phyloP scores from a whole-genome alignment of 2,113 vertebrate species.

The Oncorhynchus mykiss region DNA sequence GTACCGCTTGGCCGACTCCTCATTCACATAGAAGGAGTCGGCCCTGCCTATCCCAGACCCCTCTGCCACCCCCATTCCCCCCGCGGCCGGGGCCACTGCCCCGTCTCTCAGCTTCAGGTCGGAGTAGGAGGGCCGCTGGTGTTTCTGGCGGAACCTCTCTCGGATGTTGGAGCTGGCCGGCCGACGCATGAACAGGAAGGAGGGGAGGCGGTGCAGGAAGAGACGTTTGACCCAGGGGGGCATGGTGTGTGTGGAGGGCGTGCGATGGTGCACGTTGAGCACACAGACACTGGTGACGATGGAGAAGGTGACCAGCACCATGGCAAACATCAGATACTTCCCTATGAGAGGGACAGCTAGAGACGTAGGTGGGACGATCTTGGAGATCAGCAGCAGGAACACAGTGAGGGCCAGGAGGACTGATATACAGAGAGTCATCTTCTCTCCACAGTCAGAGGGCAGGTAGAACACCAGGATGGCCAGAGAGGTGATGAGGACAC shows the following conservation, averaged over 20 bases:
- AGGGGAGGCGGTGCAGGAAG: slow-evolving; percentile 72
- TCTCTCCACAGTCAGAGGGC: slow-evolving; percentile 80
- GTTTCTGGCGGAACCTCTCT: slow-evolving; percentile 67
- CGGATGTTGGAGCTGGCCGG: slow-evolving; percentile 71
- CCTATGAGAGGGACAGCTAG: slow-evolving; percentile 80
- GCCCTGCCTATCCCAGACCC: slow-evolving; percentile 31
- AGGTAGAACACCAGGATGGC: slow-evolving; percentile 82
- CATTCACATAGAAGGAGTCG: slow-evolving; percentile 70
- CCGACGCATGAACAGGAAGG: slow-evolving; percentile 75
- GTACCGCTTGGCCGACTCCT: slow-evolving; percentile 69
- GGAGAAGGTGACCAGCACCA: slow-evolving; percentile 82
- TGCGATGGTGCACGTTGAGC: slow-evolving; percentile 79
- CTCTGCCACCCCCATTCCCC: slow-evolving; percentile 22
- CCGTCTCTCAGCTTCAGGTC: slow-evolving; percentile 53
- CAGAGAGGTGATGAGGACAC: slow-evolving; percentile 78
- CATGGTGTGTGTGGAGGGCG: slow-evolving; percentile 81
- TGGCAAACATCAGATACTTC: slow-evolving; percentile 81
- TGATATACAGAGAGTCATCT: slow-evolving; percentile 80
- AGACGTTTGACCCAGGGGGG: slow-evolving; percentile 76
- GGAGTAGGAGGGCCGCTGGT: slow-evolving; percentile 60
- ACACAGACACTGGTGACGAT: slow-evolving; percentile 82
- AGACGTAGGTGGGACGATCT: slow-evolving; percentile 80
- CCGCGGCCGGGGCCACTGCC: neutral
- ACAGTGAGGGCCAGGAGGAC: slow-evolving; percentile 80
- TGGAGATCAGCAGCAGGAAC: slow-evolving; percentile 82